A percentile compares a stretch with the other conserved stretches of the same genome.
These are phyloP conservation scores for Tokudaia tokunoshimensis DNA, from an alignment of 2,797 vertebrate genomes.

Conservation along the genomic window DNA sequence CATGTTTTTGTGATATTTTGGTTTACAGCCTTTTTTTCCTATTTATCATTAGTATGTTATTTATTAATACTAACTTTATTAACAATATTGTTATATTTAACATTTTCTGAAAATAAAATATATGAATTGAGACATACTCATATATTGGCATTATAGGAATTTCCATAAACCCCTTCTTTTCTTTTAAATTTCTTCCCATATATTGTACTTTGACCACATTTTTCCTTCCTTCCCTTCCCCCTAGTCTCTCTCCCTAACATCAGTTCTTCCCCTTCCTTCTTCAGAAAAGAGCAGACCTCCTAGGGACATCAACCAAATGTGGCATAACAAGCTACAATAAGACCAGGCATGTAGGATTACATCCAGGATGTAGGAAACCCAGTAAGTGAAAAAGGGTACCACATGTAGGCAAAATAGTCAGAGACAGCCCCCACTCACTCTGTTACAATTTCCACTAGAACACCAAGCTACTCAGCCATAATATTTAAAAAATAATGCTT, in stretches of 20 bases:
- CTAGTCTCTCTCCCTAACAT: neutral
- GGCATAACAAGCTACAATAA: neutral
- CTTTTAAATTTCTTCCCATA: neutral
- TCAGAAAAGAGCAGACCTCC: neutral
- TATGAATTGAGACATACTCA: slow-evolving; percentile 2
- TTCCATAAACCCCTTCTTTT: neutral
- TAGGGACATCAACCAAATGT: neutral
- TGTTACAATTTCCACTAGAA: neutral
- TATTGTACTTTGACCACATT: neutral
- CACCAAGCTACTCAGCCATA: neutral
- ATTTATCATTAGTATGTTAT: neutral
- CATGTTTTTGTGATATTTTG: slow-evolving; percentile 32
- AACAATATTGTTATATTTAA: neutral
- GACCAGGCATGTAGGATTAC: neutral
- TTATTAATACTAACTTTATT: neutral
- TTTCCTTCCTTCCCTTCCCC: neutral
- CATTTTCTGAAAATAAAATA: neutral
- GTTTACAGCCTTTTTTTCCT: slow-evolving; percentile 1
- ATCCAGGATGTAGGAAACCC: neutral
- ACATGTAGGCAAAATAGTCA: neutral
- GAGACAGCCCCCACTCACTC: neutral
- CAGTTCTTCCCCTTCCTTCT: neutral
- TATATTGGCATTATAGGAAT: neutral
- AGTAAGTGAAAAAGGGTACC: neutral
- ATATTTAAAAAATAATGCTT: neutral